These are phyloP conservation scores for Percopsis transmontana DNA, from an alignment of 2,113 vertebrate genomes.

Conservation along the genomic window DNA sequence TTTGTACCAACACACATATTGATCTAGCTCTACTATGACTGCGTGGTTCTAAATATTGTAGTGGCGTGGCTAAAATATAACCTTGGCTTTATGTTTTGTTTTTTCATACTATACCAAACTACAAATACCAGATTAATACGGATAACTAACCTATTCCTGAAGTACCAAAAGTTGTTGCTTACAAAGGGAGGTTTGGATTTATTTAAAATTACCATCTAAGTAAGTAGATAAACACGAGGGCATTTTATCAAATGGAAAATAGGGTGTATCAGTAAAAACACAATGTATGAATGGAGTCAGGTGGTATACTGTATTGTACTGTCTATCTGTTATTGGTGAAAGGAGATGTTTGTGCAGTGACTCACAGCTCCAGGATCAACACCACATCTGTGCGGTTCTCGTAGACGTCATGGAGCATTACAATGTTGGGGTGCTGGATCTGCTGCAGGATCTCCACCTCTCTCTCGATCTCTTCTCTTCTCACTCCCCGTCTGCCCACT, in stretches of 20 bases:
- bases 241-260: background rate
- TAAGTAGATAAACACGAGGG: background rate
- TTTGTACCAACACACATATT: conserved; percentile 1
- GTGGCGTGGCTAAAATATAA: background rate
- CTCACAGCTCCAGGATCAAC: conserved; percentile 97
- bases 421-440: conserved; percentile 87
- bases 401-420: conserved; percentile 89
- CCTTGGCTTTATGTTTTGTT: background rate
- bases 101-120: background rate
- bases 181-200: background rate
- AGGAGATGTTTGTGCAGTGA: conserved; percentile 40
- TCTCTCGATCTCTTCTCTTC: conserved; percentile 88
- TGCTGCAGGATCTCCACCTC: conserved; percentile 93
- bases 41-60: background rate
- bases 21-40: no score
- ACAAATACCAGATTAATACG: background rate
- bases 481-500: conserved; percentile 88
- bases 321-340: background rate
- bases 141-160: background rate
- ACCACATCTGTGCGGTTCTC: conserved; percentile 95
- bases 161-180: background rate
- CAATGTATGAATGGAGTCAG: background rate
- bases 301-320: background rate
- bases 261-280: background rate
- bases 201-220: background rate